phyloP scores from a whole-genome alignment of 2,888 invertebrate genomes.

The Aphidius colemani region DNA sequence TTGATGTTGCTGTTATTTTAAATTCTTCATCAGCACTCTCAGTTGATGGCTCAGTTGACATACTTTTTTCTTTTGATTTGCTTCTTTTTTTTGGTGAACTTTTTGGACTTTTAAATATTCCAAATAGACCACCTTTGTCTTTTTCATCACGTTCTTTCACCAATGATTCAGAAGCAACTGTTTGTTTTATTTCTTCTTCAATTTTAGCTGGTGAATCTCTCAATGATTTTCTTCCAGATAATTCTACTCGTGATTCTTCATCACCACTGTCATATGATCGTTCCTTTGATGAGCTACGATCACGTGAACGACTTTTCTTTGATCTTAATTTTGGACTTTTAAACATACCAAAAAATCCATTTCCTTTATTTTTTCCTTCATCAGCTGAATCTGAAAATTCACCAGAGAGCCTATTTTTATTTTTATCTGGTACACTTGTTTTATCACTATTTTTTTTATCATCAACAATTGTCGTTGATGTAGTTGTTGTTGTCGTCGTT shows the following conservation, averaged over 20 bases:
- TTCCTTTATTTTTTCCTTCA: conserved; percentile 43
- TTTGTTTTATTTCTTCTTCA: conserved; percentile 19
- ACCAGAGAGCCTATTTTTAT: conserved; percentile 23
- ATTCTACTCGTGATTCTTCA: conserved; percentile 46
- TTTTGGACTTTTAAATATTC: conserved; percentile 51
- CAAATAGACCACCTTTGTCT: conserved; percentile 44
- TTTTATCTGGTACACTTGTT: background rate
- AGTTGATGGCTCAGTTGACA: conserved; percentile 42
- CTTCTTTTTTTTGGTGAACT: conserved; percentile 46
- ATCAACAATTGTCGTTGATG: background rate
- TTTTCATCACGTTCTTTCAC: conserved; percentile 43
- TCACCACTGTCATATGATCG: conserved; percentile 52
- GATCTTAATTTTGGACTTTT: conserved; percentile 49
- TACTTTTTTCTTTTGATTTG: conserved; percentile 49
- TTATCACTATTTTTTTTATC: conserved; percentile 9
- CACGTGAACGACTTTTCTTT: conserved; percentile 48
- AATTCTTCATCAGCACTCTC: conserved; percentile 41
- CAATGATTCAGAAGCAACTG: conserved; percentile 28
- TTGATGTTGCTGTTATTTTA: conserved; percentile 31
- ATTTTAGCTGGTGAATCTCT: conserved; percentile 24
- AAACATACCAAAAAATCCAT: conserved; percentile 51
- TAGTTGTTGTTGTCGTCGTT: too few relatives aligned
- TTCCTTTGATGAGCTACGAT: conserved; percentile 48
- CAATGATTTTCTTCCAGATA: conserved; percentile 45
- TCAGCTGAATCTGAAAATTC: conserved; percentile 33